phyloP scores from a whole-genome alignment of 1,140 invertebrate species.

The Bathynomus jamesi region DNA sequence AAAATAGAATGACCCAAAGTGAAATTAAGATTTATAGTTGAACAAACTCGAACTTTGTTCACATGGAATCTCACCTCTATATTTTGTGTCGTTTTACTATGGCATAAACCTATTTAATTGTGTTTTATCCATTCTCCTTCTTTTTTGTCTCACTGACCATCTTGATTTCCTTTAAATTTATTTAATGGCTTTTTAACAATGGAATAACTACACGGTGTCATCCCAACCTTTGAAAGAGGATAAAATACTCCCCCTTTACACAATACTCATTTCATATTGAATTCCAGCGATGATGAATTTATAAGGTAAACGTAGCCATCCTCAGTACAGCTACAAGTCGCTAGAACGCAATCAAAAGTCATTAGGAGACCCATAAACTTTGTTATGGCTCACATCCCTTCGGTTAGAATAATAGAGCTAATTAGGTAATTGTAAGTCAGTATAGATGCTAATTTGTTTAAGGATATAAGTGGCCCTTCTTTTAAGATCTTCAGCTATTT shows the following conservation, averaged over 20 bases:
- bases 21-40: too few species aligned
- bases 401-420: constrained; percentile 1
- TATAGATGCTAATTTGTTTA: background rate
- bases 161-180: background rate
- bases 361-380: background rate
- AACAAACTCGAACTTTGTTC: too few species aligned
- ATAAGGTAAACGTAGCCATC: background rate
- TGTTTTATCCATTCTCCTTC: background rate
- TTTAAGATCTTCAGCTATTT: background rate
- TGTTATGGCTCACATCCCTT: background rate
- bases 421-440: background rate
- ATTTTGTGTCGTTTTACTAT: background rate
- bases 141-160: background rate
- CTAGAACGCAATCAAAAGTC: background rate
- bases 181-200: background rate
- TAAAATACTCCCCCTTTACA: background rate
- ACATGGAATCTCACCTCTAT: too few species aligned
- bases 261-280: background rate
- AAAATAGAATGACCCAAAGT: too few species aligned
- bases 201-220: background rate
- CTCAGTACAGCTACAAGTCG: background rate
- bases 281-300: background rate
- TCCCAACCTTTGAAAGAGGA: background rate
- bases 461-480: background rate
- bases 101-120: background rate